Conservation (phyloP, 2,797 vertebrate genomes). For the Cuculus canorus region DNA sequence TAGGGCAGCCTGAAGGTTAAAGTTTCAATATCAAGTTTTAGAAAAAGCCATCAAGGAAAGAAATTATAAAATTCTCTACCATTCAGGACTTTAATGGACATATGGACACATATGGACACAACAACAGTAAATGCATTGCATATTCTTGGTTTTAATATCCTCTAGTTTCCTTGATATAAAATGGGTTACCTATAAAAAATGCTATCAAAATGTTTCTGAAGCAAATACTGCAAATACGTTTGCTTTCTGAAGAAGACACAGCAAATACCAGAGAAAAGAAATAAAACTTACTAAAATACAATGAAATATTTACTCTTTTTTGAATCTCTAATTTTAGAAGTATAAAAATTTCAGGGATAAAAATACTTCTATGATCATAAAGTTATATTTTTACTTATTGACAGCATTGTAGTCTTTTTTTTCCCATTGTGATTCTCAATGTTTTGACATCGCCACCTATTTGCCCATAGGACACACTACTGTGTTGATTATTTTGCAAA, state of each 20-base stretch:
- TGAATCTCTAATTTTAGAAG: neutral
- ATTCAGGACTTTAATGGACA: neutral
- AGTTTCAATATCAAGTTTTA: neutral
- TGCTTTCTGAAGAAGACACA: neutral
- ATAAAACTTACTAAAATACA: neutral
- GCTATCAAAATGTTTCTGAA: neutral
- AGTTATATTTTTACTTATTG: neutral
- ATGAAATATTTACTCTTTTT: neutral
- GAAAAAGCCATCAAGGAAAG: neutral
- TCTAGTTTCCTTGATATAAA: neutral
- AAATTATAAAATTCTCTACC: neutral
- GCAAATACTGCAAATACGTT: neutral
- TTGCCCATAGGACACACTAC: neutral
- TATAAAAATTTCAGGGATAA: neutral
- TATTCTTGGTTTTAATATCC: neutral
- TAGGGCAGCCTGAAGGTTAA: neutral
- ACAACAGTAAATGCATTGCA: neutral
- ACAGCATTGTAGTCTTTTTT: neutral
- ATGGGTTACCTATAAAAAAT: neutral
- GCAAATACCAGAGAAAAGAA: neutral
- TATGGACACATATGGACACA: neutral
- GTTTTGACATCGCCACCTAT: neutral
- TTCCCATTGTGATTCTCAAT: neutral
- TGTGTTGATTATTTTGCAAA: neutral
- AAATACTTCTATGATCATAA: neutral